Evolutionary conservation across 2,797 vertebrate genomes (phyloP), one percentile per base, ranked within the genome.

Genomic region (Adrianichthys oophorus): DNA sequence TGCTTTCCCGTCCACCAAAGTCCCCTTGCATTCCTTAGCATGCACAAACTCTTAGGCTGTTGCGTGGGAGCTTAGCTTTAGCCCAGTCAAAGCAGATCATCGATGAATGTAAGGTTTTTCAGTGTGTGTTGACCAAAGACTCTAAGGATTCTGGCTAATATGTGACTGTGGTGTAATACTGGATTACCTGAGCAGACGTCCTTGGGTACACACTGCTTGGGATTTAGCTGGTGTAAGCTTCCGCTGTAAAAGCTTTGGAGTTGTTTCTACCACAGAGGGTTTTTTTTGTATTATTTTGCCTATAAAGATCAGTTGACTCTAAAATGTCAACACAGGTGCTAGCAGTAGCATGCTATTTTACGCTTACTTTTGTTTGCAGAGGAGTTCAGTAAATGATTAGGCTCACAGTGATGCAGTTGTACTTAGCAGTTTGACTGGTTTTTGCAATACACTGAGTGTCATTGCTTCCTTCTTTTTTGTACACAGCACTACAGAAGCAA

Each of bases 161-260:
- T 78, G 68, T 74, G 68, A 69, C 70, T 74, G 62, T 74, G 74
- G 50, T 68, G 70, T 76, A 73, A 82, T 65, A 53, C 24, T 55
- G 68, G 75, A 85, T 85, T 79, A 85, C 52, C 64, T 82, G 51
- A 83, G 49, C 54, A 24, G 65, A 72, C 21, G 43, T 58, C 54
- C 4, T 54, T 43, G 45, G 65, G 69, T 78, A 71, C 76, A 74
- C 67, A 60, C 49, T 75, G 66, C 41, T 3, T 52, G 47, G 55
- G 69, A 73, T 79, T 81, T 80, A 71, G 66, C 56, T 56, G 48
- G 41, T 52, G 50, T 80, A 72, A 77, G 58, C 73, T 26, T 71
- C 54, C 47, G 40, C 59, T 65, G 26, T 65, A 66, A 46, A 70
- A 63, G 65, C 66, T 68, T 81, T 71, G 51, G 61, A 64, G 17